Percentiles rank a stretch among this genome's conserved stretches.
Evolutionary conservation across 2,113 vertebrate genomes (phyloP).

Genomic region (Collichthys lucidus): DNA sequence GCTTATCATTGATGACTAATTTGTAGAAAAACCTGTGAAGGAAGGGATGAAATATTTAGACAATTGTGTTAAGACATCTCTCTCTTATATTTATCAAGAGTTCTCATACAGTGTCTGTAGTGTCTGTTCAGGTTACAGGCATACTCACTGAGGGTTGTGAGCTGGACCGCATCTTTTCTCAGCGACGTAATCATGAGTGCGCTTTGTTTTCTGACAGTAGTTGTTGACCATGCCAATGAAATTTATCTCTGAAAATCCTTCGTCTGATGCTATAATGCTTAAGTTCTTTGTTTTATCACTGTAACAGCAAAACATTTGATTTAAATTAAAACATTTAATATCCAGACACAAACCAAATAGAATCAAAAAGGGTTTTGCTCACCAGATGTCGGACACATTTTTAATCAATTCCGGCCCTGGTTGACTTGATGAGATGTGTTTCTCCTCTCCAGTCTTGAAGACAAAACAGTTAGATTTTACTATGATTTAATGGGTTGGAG

Average conservation of each 20-base stretch:
- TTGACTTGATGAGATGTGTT: not conserved
- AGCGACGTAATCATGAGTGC: not conserved
- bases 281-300: conserved; percentile 37
- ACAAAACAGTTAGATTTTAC: conserved; percentile 23
- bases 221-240: conserved; percentile 65
- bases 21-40: conserved; percentile 76
- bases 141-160: conserved; percentile 73
- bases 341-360: not conserved
- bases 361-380: conserved; percentile 14
- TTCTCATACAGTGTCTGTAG: not conserved
- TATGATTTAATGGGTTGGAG: not conserved
- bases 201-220: conserved; percentile 66
- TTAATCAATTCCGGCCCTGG: conserved; percentile 11
- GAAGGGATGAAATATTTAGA: not conserved
- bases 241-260: conserved; percentile 45
- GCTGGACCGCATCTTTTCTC: conserved; percentile 57
- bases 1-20: conserved; percentile 56
- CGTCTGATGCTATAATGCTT: conserved; percentile 5
- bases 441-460: conserved; percentile 58
- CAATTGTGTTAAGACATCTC: not conserved
- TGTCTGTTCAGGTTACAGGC: not conserved
- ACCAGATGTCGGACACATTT: conserved; percentile 49
- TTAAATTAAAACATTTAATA: not conserved
- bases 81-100: not conserved
- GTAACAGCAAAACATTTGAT: not conserved